Conservation (phyloP, 2,113 vertebrate species). For the Pseudorasbora parva region DNA sequence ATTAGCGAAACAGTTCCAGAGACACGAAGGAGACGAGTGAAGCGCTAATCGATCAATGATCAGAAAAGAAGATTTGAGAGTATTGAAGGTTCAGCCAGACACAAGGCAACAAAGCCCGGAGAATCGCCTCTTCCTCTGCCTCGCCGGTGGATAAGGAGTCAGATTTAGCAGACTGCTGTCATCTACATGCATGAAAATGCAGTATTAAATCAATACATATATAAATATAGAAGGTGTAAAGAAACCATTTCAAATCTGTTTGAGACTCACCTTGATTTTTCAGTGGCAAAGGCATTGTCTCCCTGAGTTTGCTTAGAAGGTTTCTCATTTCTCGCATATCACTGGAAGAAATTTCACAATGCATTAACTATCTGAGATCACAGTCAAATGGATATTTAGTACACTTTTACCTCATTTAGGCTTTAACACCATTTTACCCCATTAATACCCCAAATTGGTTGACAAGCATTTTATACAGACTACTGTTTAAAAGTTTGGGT, state of each 20-base stretch:
- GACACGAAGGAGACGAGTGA: slow-evolving; percentile 33
- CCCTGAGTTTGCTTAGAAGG: slow-evolving; percentile 98
- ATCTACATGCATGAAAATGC: slow-evolving; percentile 73
- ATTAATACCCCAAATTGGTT: not conserved
- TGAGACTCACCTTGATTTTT: slow-evolving; percentile 91
- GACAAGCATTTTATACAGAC: not conserved
- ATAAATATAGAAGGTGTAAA: not conserved
- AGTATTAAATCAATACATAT: not conserved
- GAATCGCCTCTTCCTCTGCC: slow-evolving; percentile 92
- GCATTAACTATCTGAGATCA: not conserved
- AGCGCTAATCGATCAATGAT: slow-evolving; percentile 1
- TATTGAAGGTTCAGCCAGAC: slow-evolving; percentile 80
- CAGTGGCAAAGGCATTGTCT: slow-evolving; percentile 96
- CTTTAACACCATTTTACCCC: no score
- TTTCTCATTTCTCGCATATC: slow-evolving; percentile 97
- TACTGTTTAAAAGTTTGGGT: not conserved
- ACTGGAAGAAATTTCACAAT: slow-evolving; percentile 67
- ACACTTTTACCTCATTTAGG: not conserved
- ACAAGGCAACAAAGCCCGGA: slow-evolving; percentile 95
- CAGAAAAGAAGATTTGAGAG: slow-evolving; percentile 48
- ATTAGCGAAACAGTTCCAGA: slow-evolving; percentile 43
- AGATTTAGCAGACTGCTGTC: slow-evolving; percentile 97
- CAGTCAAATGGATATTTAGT: not conserved
- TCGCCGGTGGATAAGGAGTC: slow-evolving; percentile 86
- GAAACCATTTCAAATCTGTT: not conserved